phyloP scores from a whole-genome alignment of 2,113 vertebrate species.

The human region DNA sequence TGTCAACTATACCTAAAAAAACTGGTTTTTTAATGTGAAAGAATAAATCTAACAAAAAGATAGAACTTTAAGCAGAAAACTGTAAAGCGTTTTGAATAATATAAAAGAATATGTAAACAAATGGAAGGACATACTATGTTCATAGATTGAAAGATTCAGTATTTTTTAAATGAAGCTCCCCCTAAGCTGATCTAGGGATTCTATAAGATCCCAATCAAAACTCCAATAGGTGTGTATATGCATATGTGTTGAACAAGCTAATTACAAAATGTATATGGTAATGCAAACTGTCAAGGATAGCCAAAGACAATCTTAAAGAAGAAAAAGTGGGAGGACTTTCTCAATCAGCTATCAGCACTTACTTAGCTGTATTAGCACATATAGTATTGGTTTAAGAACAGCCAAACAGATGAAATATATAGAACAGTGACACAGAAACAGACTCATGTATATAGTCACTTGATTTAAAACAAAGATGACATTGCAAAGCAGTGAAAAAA shows the following conservation, averaged over 20 bases:
- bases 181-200: neutral
- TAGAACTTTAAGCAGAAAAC: neutral
- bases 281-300: neutral
- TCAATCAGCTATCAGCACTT: neutral
- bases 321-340: neutral
- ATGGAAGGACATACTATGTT: neutral
- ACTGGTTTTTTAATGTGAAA: neutral
- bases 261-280: neutral
- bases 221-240: neutral
- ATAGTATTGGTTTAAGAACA: neutral
- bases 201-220: neutral
- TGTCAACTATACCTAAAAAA: neutral
- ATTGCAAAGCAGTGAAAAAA: neutral
- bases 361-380: neutral
- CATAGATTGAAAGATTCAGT: neutral
- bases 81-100: neutral
- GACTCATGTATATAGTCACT: neutral
- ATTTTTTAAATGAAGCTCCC: neutral
- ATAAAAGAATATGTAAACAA: neutral
- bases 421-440: neutral
- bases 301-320: neutral
- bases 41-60: neutral
- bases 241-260: neutral
- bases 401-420: neutral
- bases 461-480: neutral